Evolutionary conservation across 1,140 invertebrate genomes (phyloP), one percentile per base, ranked within the genome.

Genomic region (Tyrophagus putrescentiae): DNA sequence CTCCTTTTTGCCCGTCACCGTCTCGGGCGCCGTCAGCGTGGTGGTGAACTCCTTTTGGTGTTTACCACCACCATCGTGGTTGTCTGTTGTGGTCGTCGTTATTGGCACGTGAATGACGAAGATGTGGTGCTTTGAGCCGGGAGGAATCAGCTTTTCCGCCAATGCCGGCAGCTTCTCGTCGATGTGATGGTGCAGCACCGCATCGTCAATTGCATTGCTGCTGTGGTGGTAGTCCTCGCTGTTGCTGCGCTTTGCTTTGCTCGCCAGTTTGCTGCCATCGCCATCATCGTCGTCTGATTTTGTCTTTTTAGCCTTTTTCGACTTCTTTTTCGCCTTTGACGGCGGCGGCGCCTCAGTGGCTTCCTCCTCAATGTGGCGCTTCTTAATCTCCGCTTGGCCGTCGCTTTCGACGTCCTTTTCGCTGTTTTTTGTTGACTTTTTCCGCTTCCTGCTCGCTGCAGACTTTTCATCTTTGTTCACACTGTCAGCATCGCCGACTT

Each of bases 51-150:
- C n/a, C n/a, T n/a, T 54, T 11, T 54, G n/a, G 28, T 13, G 13
- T 11, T 54, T 11, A 54, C 16, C 27, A 27, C n/a, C n/a, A n/a
- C n/a, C n/a, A n/a, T n/a, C n/a, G n/a, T n/a, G n/a, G n/a, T n/a
- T n/a, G n/a, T n/a, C n/a, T n/a, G n/a, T n/a, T n/a, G n/a, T n/a
- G n/a, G n/a, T n/a, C n/a, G n/a, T n/a, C n/a, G n/a, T n/a, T n/a
- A 54, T 27, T 27, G 52, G 52, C 25, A 54, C 52, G 3, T 54
- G 13, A 11, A 54, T 54, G 3, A 31, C 3, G 52, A 54, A 54
- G 25, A 54, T 54, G 32, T 54, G 3, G n/a, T 31, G 50, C 7
- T 48, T 48, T 48, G 18, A 48, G 21, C 28, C 28, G 6, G 7
- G 7, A n/a, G n/a, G n/a, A n/a, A n/a, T n/a, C n/a, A n/a, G n/a